Base-by-base conservation (phyloP, 2,113 vertebrate genomes). In the Murina feae region DNA sequence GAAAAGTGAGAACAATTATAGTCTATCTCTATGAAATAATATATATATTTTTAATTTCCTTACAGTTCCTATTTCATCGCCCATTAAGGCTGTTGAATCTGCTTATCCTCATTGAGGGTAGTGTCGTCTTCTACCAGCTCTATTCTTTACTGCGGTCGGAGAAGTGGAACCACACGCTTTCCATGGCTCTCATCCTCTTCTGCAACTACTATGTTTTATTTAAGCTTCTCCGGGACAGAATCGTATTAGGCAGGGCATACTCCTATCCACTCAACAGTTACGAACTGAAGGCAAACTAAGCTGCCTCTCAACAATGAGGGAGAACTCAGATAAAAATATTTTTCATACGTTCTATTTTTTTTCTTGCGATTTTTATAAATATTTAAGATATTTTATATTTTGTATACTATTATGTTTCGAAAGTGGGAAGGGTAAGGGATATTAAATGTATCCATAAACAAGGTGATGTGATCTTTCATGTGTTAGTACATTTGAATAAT, bases 321-420 rank as follows among this genome's bases (percentile, higher is more conserved):
- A 98, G 96, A 98, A 98, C 98, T 99, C 98, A 98, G 98, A 98
- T 98, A 98, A 98, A 98, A 98, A 97, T 98, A 98, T 99, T 99
- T 99, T 99, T 99, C 99, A 98, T 99, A 99, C 99, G 98, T 99
- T 99, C 99, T 99, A 99, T 99, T 99, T 99, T 99, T 99, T 99
- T 99, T 96, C 99, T 99, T 99, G 99, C 98, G 51, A 98, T 99
- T 98, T 99, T 99, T 99, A 99, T 99, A 99, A 99, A 98, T 99
- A 99, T 99, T 99, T 99, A 99, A 99, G 99, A 99, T 99, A 99
- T 99, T 98, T 99, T 99, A 99, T 99, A 99, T 99, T 99, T 99
- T 99, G 99, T 99, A 99, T 99, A 99, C 99, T 98, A 98, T 99
- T 99, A 97, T 98, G 97, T 98, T 98, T 98, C 97, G 97, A 98